These are phyloP conservation scores for Leptopilina drosophilae DNA, from an alignment of 2,888 invertebrate species.

Conservation along the genomic window DNA sequence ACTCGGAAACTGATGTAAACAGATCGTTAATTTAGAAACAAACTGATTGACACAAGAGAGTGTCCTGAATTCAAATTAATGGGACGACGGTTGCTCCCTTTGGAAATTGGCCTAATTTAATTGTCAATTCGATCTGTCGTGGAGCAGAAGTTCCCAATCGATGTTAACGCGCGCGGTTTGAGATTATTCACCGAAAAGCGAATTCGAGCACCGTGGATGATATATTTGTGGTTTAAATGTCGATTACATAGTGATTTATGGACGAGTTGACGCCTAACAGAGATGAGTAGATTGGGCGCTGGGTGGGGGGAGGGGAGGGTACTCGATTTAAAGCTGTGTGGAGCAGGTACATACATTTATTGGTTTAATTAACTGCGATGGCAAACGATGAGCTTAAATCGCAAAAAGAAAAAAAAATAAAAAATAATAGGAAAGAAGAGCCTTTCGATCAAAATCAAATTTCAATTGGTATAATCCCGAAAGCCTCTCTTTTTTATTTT, in stretches of 20 bases:
- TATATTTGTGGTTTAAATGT: slow-evolving; percentile 14
- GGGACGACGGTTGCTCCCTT: slow-evolving; percentile 3
- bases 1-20: not conserved
- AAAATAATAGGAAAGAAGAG: no score
- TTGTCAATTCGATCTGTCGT: slow-evolving; percentile 6
- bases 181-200: slow-evolving; percentile 11
- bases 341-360: no score
- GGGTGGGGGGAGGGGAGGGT: no score
- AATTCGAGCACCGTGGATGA: slow-evolving; percentile 11
- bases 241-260: slow-evolving; percentile 8
- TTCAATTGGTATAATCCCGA: no score
- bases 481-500: no score
- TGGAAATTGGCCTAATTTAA: slow-evolving; percentile 14
- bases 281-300: not conserved
- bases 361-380: no score
- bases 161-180: not conserved
- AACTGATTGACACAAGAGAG: slow-evolving; percentile 7
- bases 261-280: slow-evolving; percentile 1
- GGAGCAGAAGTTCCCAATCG: slow-evolving; percentile 5
- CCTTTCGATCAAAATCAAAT: no score
- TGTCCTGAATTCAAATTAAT: slow-evolving; percentile 10
- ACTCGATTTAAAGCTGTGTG: no score
- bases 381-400: no score
- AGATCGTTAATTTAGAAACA: slow-evolving; percentile 7
- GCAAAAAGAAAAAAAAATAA: no score